A percentile compares a stretch with the other conserved stretches of the same genome.
Conservation (phyloP, 2,113 vertebrate genomes). For the Campylomormyrus numenius region DNA sequence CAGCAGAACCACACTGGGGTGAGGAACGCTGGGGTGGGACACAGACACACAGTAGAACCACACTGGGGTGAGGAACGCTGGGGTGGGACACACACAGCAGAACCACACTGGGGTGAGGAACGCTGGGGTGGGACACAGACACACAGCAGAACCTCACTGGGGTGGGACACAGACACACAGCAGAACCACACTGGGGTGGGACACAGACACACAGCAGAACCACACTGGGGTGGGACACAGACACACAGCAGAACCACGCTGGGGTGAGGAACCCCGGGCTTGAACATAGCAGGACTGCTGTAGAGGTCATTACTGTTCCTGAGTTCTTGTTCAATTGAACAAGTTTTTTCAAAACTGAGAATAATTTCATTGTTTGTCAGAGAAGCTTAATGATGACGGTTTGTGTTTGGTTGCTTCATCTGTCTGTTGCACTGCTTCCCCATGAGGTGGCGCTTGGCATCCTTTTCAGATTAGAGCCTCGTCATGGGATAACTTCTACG, state of each 20-base stretch:
- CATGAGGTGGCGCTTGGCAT: conserved; percentile 15
- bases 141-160: no score
- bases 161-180: no score
- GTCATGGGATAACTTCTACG: neutral
- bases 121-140: no score
- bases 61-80: no score
- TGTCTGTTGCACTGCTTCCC: neutral
- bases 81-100: neutral
- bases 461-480: neutral
- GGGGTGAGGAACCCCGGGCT: neutral
- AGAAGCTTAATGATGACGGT: neutral
- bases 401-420: neutral
- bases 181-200: neutral
- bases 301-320: neutral
- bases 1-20: neutral
- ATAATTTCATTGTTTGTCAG: neutral
- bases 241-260: no score
- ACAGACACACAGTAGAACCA: no score
- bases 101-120: neutral
- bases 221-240: no score
- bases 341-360: neutral
- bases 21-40: no score
- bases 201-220: neutral
- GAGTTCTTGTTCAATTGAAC: neutral
- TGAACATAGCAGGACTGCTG: neutral